These are phyloP conservation scores for Euplagia quadripunctaria DNA, from an alignment of 2,888 invertebrate genomes.

Conservation along the genomic window DNA sequence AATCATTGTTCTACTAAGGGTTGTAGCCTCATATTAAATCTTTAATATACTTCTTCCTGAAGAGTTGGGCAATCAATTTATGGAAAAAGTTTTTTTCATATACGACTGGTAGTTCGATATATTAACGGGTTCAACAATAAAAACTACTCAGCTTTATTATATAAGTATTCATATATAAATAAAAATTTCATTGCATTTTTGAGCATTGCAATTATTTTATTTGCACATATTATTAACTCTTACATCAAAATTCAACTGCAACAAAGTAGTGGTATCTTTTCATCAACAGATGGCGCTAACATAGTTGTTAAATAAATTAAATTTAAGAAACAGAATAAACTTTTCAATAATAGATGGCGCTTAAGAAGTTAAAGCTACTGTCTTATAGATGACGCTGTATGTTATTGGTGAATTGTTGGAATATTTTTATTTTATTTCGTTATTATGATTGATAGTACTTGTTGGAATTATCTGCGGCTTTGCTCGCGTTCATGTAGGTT, in stretches of 20 bases:
- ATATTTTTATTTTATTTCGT: not conserved
- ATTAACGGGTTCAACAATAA: no score
- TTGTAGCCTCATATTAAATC: not conserved
- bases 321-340: not conserved
- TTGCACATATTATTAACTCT: no score
- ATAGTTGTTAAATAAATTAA: not conserved
- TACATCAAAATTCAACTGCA: not conserved
- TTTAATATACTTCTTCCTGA: no score
- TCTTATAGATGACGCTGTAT: constrained; percentile 45
- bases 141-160: no score
- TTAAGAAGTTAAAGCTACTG: constrained; percentile 23
- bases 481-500: no score
- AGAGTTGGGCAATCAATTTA: no score
- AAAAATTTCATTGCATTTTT: no score
- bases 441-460: not conserved
- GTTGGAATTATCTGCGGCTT: not conserved
- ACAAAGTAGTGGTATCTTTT: not conserved
- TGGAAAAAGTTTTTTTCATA: no score
- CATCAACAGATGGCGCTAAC: not conserved
- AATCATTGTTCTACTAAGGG: not conserved
- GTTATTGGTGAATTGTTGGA: constrained; percentile 6
- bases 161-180: no score
- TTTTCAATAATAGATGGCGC: constrained; percentile 22
- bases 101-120: no score
- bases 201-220: no score